Evolutionary conservation across 1,140 invertebrate genomes (phyloP), one percentile per base, ranked within the genome.

Genomic region (Drosophila ohnishii): DNA sequence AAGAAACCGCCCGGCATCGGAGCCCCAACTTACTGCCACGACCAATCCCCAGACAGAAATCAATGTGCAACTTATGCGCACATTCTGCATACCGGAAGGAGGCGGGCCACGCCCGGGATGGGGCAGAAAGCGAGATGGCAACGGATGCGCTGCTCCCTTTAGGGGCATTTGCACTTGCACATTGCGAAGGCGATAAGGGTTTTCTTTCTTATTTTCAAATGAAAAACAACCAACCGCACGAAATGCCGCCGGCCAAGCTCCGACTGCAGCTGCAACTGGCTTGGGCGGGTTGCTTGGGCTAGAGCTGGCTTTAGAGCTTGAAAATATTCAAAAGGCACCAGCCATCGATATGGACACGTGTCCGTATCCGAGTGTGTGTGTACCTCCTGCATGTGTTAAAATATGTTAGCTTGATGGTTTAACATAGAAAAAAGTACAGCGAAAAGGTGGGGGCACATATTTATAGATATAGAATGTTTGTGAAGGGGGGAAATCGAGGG

Each of bases 361-460:
- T 78, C 59, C 40, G 61, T 65, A 61, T 63, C 51, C 59, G 32
- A 56, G 59, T 80, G 58, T 77, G 64, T 58, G 65, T 63, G 65
- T 58, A 62, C 71, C 63, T 77, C 71, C 63, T 77, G 73, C 65
- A 83, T 88, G 84, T 87, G 84, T 84, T 88, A 88, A 88, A 88
- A 88, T 88, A 88, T 88, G 84, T 88, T 84, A 80, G 84, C 85
- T 80, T 88, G 84, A 88, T 88, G 85, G 84, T 84, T 88, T 88
- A 88, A 80, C 84, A 80, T 83, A 72, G 70, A 78, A 88, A 87
- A 81, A 84, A 78, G 60, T 64, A 80, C 73, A 84, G 77, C 63
- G 53, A 84, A 88, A 88, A 80, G 84, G 84, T 87, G 73, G 80
- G 60, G 76, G 84, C 66, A 62, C 84, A 87, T 88, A 88, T 88